phyloP scores from a whole-genome alignment of 2,888 invertebrate genomes.

The Chymomyza caudatula region DNA sequence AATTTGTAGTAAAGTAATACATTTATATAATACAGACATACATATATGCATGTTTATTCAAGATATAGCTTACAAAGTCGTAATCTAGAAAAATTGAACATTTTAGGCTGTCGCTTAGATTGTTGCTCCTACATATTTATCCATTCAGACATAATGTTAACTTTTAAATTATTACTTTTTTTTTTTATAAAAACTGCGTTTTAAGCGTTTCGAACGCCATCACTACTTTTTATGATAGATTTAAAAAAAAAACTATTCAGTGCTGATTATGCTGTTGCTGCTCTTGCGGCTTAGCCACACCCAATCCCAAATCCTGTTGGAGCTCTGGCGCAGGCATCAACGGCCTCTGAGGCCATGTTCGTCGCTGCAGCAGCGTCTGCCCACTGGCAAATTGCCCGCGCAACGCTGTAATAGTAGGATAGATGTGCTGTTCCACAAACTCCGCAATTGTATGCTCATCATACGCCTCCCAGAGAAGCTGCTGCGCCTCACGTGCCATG shows the following conservation, averaged over 20 bases:
- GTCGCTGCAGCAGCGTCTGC: conserved; percentile 79
- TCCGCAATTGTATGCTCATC: conserved; percentile 81
- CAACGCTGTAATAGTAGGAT: conserved; percentile 79
- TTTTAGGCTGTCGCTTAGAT: conserved; percentile 31
- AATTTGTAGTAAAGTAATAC: conserved; percentile 1
- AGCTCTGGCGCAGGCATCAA: conserved; percentile 74
- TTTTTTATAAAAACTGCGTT: conserved; percentile 14
- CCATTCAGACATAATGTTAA: conserved; percentile 33
- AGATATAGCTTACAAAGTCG: conserved; percentile 26
- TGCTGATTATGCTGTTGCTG: conserved; percentile 17
- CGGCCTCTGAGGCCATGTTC: conserved; percentile 82
- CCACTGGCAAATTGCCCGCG: conserved; percentile 81
- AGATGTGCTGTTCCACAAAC: conserved; percentile 84
- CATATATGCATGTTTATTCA: neutral
- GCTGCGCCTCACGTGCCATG: conserved; percentile 80
- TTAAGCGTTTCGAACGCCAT: conserved; percentile 61
- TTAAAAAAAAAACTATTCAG: conserved; percentile 5
- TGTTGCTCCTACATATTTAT: conserved; percentile 11
- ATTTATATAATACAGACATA: neutral
- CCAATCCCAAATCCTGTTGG: conserved; percentile 55
- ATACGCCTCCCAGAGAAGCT: conserved; percentile 81
- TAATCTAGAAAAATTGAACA: conserved; percentile 40
- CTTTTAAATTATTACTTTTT: conserved; percentile 32
- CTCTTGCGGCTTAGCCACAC: conserved; percentile 10
- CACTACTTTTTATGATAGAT: conserved; percentile 20